Conservation (phyloP, 2,797 vertebrate genomes). For the Nyctalus aviator region DNA sequence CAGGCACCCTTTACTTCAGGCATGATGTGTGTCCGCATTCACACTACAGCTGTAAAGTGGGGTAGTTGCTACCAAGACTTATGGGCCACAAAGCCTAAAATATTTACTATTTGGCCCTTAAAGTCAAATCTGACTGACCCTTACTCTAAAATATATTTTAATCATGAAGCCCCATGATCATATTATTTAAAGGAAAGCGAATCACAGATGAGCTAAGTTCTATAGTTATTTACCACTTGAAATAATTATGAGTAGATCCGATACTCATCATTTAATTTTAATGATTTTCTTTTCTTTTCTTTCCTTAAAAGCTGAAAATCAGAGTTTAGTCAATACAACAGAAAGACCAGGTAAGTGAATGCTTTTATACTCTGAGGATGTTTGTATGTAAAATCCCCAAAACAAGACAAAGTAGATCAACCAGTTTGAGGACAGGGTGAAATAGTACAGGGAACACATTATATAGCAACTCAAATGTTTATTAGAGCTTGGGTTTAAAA, state of each 20-base stretch:
- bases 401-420: constrained; percentile 14
- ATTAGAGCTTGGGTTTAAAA: not conserved
- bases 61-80: not conserved
- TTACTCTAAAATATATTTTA: not conserved
- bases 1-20: not conserved
- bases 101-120: not conserved
- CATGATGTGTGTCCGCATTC: not conserved
- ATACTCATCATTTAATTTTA: constrained; percentile 14
- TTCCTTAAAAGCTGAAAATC: constrained; percentile 68
- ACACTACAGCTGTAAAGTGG: too few relatives aligned
- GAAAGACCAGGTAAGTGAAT: constrained; percentile 60
- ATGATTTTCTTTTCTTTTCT: constrained; percentile 57
- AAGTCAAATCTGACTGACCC: not conserved
- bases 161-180: not conserved
- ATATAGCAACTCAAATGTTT: not conserved
- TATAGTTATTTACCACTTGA: not conserved
- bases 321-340: constrained; percentile 40
- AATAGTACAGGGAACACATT: not conserved
- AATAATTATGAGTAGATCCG: not conserved
- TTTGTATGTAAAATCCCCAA: not conserved
- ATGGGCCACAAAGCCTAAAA: not conserved
- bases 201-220: not conserved
- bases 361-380: not conserved
- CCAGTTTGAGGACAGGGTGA: not conserved
- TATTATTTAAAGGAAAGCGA: not conserved